These are phyloP conservation scores for Dicerorhinus sumatrensis DNA, from an alignment of 2,113 vertebrate genomes.

Conservation along the genomic window DNA sequence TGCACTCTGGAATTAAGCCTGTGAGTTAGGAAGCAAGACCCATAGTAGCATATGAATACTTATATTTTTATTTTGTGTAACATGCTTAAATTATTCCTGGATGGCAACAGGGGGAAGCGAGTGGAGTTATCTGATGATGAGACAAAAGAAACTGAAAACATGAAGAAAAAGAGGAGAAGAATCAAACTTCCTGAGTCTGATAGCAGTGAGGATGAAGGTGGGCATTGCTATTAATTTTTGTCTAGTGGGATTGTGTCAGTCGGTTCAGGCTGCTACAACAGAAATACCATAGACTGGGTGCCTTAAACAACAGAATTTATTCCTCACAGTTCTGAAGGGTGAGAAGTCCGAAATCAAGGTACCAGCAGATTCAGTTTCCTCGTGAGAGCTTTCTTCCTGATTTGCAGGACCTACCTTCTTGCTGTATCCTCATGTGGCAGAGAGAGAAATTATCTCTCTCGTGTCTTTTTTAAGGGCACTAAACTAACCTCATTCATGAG, in stretches of 20 bases:
- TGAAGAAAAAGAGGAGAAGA: constrained; percentile 93
- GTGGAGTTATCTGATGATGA: constrained; percentile 89
- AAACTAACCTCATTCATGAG: background rate
- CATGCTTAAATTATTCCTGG: constrained; percentile 40
- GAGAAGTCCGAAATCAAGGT: background rate
- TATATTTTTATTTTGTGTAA: constrained; percentile 33
- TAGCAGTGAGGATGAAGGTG: constrained; percentile 97
- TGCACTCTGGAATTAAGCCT: constrained; percentile 30
- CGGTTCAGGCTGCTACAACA: background rate
- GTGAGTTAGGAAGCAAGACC: background rate
- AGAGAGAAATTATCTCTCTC: background rate
- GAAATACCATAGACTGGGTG: background rate
- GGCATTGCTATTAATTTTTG: constrained; percentile 45
- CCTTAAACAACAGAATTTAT: background rate
- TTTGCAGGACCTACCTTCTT: background rate
- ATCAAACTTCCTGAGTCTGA: constrained; percentile 93
- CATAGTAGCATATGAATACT: background rate
- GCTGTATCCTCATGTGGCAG: background rate
- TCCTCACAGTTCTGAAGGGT: background rate
- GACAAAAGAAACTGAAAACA: constrained; percentile 85
- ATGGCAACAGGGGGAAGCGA: constrained; percentile 89
- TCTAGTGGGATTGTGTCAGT: background rate
- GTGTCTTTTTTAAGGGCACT: background rate
- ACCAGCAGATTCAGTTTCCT: background rate
- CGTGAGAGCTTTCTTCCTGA: background rate